Base-by-base conservation (phyloP, 2,797 vertebrate genomes). In the Podargus strigoides region DNA sequence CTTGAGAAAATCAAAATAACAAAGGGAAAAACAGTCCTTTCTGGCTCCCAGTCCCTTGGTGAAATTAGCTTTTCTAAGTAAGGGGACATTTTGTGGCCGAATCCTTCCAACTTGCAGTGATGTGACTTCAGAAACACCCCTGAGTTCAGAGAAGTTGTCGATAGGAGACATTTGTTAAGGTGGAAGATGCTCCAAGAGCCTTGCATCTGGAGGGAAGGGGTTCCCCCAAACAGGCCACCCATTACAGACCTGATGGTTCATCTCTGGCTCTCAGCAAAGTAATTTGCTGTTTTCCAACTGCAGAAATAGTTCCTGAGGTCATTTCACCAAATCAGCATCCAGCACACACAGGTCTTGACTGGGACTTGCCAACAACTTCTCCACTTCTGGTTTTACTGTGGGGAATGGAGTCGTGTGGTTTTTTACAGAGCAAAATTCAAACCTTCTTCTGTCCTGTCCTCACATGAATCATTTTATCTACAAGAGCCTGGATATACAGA, bases 91-190 rank as follows among this genome's bases (percentile, higher is more conserved):
- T n/a, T n/a, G n/a, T n/a, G n/a, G n/a, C n/a, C n/a, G n/a, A n/a
- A n/a, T n/a, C n/a, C n/a, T n/a, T n/a, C n/a, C n/a, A n/a, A n/a
- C n/a, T n/a, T n/a, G n/a, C n/a, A n/a, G n/a, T n/a, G n/a, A n/a
- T n/a, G n/a, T n/a, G n/a, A n/a, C n/a, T n/a, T n/a, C n/a, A n/a
- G n/a, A n/a, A n/a, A n/a, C n/a, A n/a, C n/a, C n/a, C n/a, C n/a
- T n/a, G n/a, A n/a, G n/a, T n/a, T n/a, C n/a, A n/a, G n/a, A n/a
- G n/a, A n/a, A n/a, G n/a, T n/a, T n/a, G n/a, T n/a, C n/a, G n/a
- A n/a, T n/a, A 5, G 50, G 89, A 85, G 69, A n/a, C 47, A 73
- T 75, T 73, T 74, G 89, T 59, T 92, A 90, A 75, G 37, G 52
- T 37, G 56, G 83, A 93, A 93, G 85, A 93, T 49, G 37, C 53